Conservation (phyloP, 1,140 invertebrate genomes). For the Diuraphis noxia region DNA sequence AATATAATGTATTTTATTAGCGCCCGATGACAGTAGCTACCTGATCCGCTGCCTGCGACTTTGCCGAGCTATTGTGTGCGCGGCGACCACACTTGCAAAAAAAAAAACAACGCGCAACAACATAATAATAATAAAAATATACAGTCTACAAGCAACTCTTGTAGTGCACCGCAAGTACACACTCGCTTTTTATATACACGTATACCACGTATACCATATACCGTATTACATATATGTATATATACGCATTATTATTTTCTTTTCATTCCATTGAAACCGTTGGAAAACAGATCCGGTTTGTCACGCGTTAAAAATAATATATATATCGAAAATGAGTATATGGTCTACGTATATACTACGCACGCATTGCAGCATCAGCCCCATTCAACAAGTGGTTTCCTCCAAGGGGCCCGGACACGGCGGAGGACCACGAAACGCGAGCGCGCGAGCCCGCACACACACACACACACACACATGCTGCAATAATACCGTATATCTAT, state of each 20-base stretch:
- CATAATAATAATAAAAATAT: background rate
- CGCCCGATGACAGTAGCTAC: background rate
- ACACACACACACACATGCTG: background rate
- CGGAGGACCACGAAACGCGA: background rate
- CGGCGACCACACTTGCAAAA: constrained; percentile 12
- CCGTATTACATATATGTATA: too few relatives aligned
- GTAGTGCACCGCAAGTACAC: background rate
- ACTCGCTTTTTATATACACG: background rate
- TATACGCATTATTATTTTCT: background rate
- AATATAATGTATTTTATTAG: background rate
- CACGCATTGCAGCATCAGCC: background rate
- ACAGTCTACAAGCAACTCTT: background rate
- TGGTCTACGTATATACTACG: too few relatives aligned
- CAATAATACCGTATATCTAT: background rate
- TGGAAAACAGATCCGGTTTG: background rate
- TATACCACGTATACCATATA: too few relatives aligned
- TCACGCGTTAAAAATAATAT: background rate
- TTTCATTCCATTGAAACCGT: constrained; percentile 23
- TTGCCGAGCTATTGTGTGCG: background rate
- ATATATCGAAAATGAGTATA: too few relatives aligned
- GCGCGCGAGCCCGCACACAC: too few relatives aligned
- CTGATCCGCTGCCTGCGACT: background rate
- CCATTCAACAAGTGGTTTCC: constrained; percentile 31
- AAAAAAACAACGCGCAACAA: background rate
- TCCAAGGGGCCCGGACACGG: background rate